Conservation (phyloP, 2,888 invertebrate species). For the Cotesia congregata region DNA sequence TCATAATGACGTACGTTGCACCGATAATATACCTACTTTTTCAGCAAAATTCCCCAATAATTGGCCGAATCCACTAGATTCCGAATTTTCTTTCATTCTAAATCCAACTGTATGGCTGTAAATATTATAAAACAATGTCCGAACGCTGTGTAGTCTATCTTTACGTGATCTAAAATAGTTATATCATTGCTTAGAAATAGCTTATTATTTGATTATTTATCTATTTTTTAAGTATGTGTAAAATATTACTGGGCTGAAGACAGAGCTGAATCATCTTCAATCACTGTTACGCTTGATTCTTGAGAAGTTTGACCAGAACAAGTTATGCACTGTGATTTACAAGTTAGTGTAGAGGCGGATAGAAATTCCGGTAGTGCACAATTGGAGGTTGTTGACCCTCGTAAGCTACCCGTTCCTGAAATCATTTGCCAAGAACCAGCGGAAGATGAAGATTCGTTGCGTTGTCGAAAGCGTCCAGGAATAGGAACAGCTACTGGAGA, state of each 20-base stretch:
- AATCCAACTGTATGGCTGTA: slow-evolving; percentile 74
- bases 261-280: slow-evolving; percentile 67
- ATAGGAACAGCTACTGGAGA: slow-evolving; percentile 78
- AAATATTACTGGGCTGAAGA: slow-evolving; percentile 56
- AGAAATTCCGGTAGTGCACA: slow-evolving; percentile 60
- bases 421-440: slow-evolving; percentile 81
- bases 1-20: slow-evolving; percentile 68
- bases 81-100: slow-evolving; percentile 72
- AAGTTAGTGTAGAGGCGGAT: slow-evolving; percentile 58
- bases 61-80: slow-evolving; percentile 71
- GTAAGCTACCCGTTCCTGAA: slow-evolving; percentile 77
- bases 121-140: slow-evolving; percentile 73
- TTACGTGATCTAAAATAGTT: slow-evolving; percentile 60
- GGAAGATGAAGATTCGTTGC: slow-evolving; percentile 75
- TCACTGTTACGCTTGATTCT: slow-evolving; percentile 70
- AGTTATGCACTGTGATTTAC: slow-evolving; percentile 58
- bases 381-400: slow-evolving; percentile 72
- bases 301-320: slow-evolving; percentile 67
- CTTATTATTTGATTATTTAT: not conserved
- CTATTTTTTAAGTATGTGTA: slow-evolving; percentile 27
- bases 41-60: slow-evolving; percentile 74
- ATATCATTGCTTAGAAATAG: slow-evolving; percentile 60
- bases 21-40: slow-evolving; percentile 73
- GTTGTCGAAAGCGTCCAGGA: slow-evolving; percentile 72
- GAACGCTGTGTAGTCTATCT: slow-evolving; percentile 72